phyloP scores from a whole-genome alignment of 2,797 vertebrate species.

The Sardinella longiceps region DNA sequence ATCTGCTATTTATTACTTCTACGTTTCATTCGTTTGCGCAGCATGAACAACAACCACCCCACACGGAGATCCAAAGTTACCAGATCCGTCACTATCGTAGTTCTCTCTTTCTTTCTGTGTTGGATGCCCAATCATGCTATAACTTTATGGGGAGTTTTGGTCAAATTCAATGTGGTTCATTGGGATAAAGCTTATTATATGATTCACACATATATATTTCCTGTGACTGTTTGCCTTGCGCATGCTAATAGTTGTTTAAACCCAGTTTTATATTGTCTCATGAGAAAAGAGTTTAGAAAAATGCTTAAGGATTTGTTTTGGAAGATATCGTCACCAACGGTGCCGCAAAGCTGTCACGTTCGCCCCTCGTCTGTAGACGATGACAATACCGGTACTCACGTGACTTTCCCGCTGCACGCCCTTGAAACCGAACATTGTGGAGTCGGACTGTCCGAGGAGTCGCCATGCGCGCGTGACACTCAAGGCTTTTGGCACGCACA shows the following conservation, averaged over 20 bases:
- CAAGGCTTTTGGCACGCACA: no score
- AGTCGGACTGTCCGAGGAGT: constrained; percentile 56
- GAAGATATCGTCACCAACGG: constrained; percentile 69
- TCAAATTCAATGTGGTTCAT: constrained; percentile 70
- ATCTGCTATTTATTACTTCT: constrained; percentile 70
- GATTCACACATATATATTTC: constrained; percentile 73
- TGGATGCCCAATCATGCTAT: constrained; percentile 72
- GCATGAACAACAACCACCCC: constrained; percentile 71
- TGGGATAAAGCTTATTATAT: constrained; percentile 69
- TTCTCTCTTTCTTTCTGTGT: constrained; percentile 71
- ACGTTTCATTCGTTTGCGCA: constrained; percentile 66
- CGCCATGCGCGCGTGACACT: constrained; percentile 53
- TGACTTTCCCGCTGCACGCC: constrained; percentile 66
- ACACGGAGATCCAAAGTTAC: constrained; percentile 69
- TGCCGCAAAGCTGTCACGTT: constrained; percentile 61
- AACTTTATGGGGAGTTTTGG: constrained; percentile 75
- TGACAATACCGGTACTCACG: constrained; percentile 62
- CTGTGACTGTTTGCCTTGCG: constrained; percentile 73
- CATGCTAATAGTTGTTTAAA: constrained; percentile 77
- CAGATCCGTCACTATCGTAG: constrained; percentile 70
- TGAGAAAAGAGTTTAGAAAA: constrained; percentile 72
- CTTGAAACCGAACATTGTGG: constrained; percentile 69
- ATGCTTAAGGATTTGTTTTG: constrained; percentile 75
- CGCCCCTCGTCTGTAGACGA: constrained; percentile 65
- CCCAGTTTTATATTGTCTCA: constrained; percentile 75